phyloP scores from a whole-genome alignment of 2,797 vertebrate genomes.

The Megalops cyprinoides region DNA sequence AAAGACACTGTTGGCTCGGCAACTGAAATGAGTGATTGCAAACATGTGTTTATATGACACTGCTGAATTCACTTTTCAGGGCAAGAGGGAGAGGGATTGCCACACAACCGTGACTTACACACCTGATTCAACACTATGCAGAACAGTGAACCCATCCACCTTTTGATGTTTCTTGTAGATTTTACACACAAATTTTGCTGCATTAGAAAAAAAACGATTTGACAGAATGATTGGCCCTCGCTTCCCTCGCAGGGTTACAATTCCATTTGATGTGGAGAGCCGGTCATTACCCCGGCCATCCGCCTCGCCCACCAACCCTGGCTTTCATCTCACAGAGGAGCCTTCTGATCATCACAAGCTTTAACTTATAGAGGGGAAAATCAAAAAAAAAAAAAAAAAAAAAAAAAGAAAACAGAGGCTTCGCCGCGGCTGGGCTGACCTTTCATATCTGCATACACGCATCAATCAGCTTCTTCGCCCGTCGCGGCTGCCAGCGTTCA shows the following conservation, averaged over 20 bases:
- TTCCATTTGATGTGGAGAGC: not conserved
- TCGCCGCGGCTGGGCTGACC: not conserved
- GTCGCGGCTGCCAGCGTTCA: not conserved
- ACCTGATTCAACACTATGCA: too few relatives aligned
- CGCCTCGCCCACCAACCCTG: not conserved
- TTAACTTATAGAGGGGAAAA: not conserved
- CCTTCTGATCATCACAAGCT: slow-evolving; percentile 5
- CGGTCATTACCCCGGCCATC: not conserved
- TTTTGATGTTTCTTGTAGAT: too few relatives aligned
- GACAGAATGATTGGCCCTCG: not conserved
- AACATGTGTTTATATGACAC: too few relatives aligned
- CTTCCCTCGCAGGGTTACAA: not conserved
- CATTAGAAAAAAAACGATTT: not conserved
- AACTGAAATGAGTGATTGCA: too few relatives aligned
- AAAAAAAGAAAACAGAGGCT: not conserved
- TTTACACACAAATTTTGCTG: too few relatives aligned
- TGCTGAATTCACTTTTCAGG: too few relatives aligned
- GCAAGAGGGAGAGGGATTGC: too few relatives aligned
- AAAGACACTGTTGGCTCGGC: too few relatives aligned
- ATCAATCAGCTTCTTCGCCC: slow-evolving; percentile 1
- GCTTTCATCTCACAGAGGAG: not conserved
- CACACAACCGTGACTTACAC: too few relatives aligned
- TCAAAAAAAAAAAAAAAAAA: not conserved
- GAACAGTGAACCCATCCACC: too few relatives aligned
- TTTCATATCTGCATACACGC: slow-evolving; percentile 9